Conservation (phyloP, 1,140 invertebrate genomes). For the Pissodes strobi region DNA sequence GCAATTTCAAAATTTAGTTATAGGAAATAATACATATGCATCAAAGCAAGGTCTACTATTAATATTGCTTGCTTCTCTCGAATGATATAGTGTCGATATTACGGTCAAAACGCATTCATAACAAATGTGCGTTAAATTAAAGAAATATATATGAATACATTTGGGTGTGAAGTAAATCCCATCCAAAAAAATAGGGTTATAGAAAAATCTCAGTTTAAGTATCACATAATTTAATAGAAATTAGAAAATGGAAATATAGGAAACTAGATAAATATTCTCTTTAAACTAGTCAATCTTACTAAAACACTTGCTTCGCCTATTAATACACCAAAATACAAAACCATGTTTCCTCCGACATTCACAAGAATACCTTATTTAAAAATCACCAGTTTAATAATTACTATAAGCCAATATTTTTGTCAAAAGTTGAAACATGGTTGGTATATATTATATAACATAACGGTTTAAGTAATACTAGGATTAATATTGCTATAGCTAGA, state of each 20-base stretch:
- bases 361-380: too few species aligned
- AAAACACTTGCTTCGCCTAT: background rate
- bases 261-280: background rate
- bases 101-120: too few species aligned
- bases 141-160: too few species aligned
- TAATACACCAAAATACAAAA: background rate
- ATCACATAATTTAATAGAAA: slow-evolving; percentile 14
- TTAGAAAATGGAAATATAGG: slow-evolving; percentile 5
- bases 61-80: too few species aligned
- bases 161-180: too few species aligned
- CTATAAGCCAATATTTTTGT: background rate
- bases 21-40: too few species aligned
- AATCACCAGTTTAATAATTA: background rate
- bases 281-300: background rate
- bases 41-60: too few species aligned
- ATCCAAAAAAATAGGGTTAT: background rate
- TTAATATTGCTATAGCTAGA: slow-evolving; percentile 6
- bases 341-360: background rate
- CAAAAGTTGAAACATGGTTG: background rate
- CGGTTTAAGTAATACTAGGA: background rate
- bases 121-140: too few species aligned
- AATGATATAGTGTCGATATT: too few species aligned
- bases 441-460: background rate
- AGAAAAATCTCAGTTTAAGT: background rate
- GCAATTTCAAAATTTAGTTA: too few species aligned